Evolutionary conservation across 2,888 invertebrate genomes (phyloP).

Genomic region (Stramonita haemastoma): DNA sequence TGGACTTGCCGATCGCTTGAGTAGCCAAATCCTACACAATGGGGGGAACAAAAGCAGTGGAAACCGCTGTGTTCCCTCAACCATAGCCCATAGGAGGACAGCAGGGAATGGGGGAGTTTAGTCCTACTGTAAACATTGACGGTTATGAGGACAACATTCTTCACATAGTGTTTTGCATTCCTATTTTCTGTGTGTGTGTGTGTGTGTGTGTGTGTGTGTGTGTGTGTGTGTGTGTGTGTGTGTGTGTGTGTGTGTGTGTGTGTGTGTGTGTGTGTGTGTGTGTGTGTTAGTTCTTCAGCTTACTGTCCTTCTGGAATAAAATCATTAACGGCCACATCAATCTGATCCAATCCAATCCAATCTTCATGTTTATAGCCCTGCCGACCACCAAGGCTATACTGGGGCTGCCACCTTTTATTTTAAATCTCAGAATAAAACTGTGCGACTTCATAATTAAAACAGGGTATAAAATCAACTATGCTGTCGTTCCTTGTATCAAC

Average conservation of each 20-base stretch:
- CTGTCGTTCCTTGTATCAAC: no score
- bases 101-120: slow-evolving; percentile 15
- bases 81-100: neutral
- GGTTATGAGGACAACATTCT: slow-evolving; percentile 34
- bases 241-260: neutral
- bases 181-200: neutral
- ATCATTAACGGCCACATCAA: no score
- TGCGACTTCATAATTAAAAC: no score
- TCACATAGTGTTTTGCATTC: neutral
- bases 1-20: slow-evolving; percentile 11
- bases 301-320: no score
- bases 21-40: slow-evolving; percentile 6
- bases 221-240: slow-evolving; percentile 13
- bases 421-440: no score
- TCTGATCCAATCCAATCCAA: no score
- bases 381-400: no score
- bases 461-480: no score
- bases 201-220: slow-evolving; percentile 12
- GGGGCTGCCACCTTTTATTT: no score
- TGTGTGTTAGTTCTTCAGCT: neutral
- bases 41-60: slow-evolving; percentile 20
- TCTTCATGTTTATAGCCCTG: no score
- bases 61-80: slow-evolving; percentile 26
- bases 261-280: neutral
- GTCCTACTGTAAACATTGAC: slow-evolving; percentile 28